Evolutionary conservation across 2,113 vertebrate species (phyloP).

Genomic region (Anser cygnoides): DNA sequence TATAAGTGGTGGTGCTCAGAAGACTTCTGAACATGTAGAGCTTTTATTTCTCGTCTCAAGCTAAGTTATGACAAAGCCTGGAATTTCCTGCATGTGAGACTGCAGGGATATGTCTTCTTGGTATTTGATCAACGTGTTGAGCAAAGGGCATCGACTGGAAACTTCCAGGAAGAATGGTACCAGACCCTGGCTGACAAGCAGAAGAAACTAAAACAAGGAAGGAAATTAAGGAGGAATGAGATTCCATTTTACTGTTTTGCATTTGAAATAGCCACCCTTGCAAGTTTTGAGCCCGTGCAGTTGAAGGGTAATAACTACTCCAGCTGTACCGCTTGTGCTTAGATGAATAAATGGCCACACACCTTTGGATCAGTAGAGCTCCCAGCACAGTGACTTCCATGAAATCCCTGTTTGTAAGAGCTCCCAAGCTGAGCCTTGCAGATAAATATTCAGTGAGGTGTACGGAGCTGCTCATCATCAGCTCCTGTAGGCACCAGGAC

Average conservation of each 20-base stretch:
- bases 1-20: background rate
- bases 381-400: background rate
- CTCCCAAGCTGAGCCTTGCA: background rate
- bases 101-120: background rate
- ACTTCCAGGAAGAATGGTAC: background rate
- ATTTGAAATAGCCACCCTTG: background rate
- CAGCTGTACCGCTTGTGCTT: background rate
- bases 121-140: background rate
- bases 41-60: constrained; percentile 20
- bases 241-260: background rate
- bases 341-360: background rate
- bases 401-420: background rate
- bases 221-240: background rate
- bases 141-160: background rate
- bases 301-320: background rate
- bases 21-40: background rate
- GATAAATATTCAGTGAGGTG: rapidly evolving
- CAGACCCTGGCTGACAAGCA: background rate
- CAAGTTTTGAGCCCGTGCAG: background rate
- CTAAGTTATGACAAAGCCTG: background rate
- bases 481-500: background rate
- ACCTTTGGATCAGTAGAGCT: background rate
- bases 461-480: background rate
- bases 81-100: background rate
- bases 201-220: background rate